Conservation (phyloP, 2,797 vertebrate species). For the Corythornis leucogaster region DNA sequence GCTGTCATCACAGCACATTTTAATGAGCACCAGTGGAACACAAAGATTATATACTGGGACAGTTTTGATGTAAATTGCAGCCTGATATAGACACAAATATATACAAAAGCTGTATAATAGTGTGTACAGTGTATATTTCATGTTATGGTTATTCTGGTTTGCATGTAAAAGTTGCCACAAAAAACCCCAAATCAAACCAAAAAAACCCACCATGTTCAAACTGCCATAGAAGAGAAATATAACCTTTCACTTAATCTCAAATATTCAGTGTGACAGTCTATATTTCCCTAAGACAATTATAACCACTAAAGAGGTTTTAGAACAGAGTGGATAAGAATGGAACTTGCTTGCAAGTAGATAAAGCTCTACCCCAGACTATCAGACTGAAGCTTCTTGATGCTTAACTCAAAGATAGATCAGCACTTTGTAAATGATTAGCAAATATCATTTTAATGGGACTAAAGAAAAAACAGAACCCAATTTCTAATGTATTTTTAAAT, state of each 20-base stretch:
- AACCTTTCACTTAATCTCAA: not conserved
- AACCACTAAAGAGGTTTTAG: not conserved
- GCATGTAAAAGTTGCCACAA: not conserved
- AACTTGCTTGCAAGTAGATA: not conserved
- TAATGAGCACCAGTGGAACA: not conserved
- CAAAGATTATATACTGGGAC: not conserved
- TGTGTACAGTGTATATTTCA: fast-evolving
- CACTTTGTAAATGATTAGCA: not conserved
- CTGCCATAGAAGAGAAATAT: not conserved
- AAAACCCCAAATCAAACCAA: not conserved
- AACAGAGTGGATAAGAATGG: not conserved
- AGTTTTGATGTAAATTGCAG: not conserved
- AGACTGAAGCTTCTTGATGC: not conserved
- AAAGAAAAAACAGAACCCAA: not conserved
- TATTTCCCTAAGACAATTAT: not conserved
- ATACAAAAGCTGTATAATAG: not conserved
- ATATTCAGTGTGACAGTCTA: not conserved
- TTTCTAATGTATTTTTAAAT: not conserved
- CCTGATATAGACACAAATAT: not conserved
- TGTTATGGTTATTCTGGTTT: not conserved
- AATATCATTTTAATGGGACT: not conserved
- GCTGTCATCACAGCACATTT: not conserved
- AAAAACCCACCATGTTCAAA: not conserved
- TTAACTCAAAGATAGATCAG: not conserved
- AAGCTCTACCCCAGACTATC: not conserved